phyloP scores from a whole-genome alignment of 2,797 vertebrate genomes.

The Aldrovandia affinis region DNA sequence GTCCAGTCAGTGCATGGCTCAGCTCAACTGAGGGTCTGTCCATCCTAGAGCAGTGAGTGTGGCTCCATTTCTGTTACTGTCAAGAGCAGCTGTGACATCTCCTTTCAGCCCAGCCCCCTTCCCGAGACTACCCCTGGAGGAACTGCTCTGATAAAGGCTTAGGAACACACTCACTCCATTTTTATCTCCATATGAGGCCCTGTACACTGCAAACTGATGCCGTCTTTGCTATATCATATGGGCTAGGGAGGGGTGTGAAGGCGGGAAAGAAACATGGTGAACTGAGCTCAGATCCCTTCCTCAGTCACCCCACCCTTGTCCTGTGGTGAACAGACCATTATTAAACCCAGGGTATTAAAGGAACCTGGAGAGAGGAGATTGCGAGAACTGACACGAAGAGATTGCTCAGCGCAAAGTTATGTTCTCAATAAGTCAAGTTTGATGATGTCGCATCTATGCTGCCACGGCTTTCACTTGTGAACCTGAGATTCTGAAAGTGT shows the following conservation, averaged over 20 bases:
- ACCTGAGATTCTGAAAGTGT: background rate
- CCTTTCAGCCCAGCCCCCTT: constrained; percentile 11
- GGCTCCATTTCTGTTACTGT: constrained; percentile 69
- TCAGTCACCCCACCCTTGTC: background rate
- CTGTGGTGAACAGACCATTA: background rate
- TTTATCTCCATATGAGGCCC: constrained; percentile 17
- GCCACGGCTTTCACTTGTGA: background rate
- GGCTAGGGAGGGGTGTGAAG: background rate
- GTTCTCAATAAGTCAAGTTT: background rate
- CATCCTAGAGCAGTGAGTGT: constrained; percentile 64
- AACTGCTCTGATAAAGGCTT: background rate
- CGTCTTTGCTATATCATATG: background rate
- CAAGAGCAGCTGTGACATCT: constrained; percentile 77
- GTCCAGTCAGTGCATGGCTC: background rate
- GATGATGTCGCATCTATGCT: background rate
- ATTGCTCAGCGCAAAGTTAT: background rate
- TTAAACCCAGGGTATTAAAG: background rate
- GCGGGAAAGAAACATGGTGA: background rate
- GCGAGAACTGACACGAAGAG: background rate
- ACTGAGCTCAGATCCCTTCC: background rate
- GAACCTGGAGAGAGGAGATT: background rate
- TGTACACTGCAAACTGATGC: background rate
- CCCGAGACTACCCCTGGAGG: constrained; percentile 16
- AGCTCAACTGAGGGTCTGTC: constrained; percentile 24
- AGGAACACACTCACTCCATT: background rate